Evolutionary conservation across 2,797 vertebrate species (phyloP), one percentile per base, ranked within the genome.

Genomic region (Sebastes steindachneri): DNA sequence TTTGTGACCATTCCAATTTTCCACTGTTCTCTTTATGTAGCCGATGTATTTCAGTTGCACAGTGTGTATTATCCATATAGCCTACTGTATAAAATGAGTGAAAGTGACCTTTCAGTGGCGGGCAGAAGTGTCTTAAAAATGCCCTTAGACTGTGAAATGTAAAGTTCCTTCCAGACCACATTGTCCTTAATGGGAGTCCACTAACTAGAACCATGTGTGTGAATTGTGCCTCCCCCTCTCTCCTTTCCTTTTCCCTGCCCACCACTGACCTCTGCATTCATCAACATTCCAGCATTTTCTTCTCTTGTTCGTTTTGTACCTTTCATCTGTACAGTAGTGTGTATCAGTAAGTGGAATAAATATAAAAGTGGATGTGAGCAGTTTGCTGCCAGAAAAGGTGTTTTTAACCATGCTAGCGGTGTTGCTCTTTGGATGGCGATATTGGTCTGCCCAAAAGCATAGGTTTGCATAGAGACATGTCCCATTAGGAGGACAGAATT

Each of bases 181-280:
- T 62, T 73, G 88, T 90, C 83, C 83, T 82, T 91, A 89, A 90
- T 79, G 91, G 87, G 87, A 90, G 82, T 89, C 79, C 51, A 19
- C 93, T 95, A 95, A 96, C 90, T 65, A 79, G 74, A 93, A 94
- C 87, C 95, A 95, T 92, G 75, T 96, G 95, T 93, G 85, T 89
- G 88, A 87, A 82, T 64, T 77, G 74, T 77, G 81, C 82, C 78
- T 86, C 79, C 64, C 68, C 35, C 68, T 75, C 72, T 80, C 58
- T 55, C 54, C 67, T 69, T 68, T 51, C 57, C 11, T 31, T 66
- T n/a, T 68, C 65, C 3, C 69, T 84, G 63, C 85, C 76, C 80
- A 77, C 58, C 54, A 3, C 85, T 84, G 86, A 92, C 88, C 86
- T 86, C 68, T 54, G 41, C 48, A 45, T 86, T 76, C 80, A 77